phyloP scores from a whole-genome alignment of 2,888 invertebrate species.

The Myopa tessellatipennis region DNA sequence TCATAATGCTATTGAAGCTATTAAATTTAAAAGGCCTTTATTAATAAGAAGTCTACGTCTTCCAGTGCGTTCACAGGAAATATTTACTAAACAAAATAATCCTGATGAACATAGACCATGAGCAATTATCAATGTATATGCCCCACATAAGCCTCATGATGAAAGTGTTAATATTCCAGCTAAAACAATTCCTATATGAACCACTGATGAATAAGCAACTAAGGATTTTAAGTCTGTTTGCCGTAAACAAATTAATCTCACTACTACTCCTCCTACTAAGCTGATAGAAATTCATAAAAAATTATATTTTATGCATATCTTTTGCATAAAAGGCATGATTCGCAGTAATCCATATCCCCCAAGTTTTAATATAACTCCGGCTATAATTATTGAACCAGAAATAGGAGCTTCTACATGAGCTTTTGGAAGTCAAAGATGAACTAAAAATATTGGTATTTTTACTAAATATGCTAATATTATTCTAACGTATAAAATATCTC shows the following conservation, averaged over 20 bases:
- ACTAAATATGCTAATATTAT: conserved; percentile 73
- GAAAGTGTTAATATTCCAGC: conserved; percentile 71
- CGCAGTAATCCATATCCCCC: conserved; percentile 78
- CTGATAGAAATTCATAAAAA: conserved; percentile 71
- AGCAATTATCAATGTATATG: conserved; percentile 73
- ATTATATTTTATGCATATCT: conserved; percentile 69
- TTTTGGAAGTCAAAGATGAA: conserved; percentile 79
- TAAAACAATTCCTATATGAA: conserved; percentile 77
- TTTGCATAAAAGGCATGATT: conserved; percentile 69
- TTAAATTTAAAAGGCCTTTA: conserved; percentile 74
- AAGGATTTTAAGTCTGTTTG: conserved; percentile 78
- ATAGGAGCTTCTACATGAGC: conserved; percentile 83
- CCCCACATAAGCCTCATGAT: conserved; percentile 70
- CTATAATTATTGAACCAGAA: conserved; percentile 79
- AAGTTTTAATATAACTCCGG: conserved; percentile 79
- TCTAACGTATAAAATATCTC: conserved; percentile 68
- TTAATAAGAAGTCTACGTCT: conserved; percentile 75
- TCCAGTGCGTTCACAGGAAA: conserved; percentile 73
- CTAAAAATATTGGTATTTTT: conserved; percentile 72
- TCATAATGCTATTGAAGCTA: conserved; percentile 72
- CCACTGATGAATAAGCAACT: conserved; percentile 75
- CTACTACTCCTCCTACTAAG: conserved; percentile 72
- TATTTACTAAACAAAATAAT: conserved; percentile 76
- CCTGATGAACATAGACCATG: conserved; percentile 77
- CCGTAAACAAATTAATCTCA: conserved; percentile 76